These are phyloP conservation scores for Atrichornis clamosus DNA, from an alignment of 2,113 vertebrate species.

Conservation along the genomic window DNA sequence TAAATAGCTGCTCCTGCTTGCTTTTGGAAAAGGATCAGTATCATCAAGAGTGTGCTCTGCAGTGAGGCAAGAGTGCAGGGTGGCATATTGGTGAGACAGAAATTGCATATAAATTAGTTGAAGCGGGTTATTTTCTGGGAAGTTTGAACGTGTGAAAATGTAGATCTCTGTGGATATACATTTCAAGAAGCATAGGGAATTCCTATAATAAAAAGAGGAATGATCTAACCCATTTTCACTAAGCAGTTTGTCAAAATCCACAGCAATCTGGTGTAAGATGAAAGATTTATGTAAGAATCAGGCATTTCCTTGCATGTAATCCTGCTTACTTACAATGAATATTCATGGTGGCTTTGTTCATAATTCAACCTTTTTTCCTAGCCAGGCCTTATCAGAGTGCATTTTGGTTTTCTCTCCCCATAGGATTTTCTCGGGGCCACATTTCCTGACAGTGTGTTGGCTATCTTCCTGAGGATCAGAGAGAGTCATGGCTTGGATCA, in stretches of 20 bases:
- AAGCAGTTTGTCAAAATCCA: not conserved
- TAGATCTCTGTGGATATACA: not conserved
- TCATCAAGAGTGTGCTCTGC: not conserved
- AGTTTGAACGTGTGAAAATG: not conserved
- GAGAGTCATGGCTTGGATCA: not conserved
- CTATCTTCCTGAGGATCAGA: not conserved
- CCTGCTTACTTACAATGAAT: not conserved
- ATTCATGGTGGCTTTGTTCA: not conserved
- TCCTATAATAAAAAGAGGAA: not conserved
- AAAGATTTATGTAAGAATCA: not conserved
- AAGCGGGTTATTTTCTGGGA: not conserved
- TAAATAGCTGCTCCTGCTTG: not conserved
- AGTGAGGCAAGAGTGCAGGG: not conserved
- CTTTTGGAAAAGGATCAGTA: not conserved
- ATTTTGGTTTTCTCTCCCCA: not conserved
- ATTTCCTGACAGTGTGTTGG: not conserved
- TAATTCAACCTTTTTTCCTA: not conserved
- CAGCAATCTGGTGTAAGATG: not conserved
- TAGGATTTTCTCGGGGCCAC: not conserved
- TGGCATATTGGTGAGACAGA: not conserved
- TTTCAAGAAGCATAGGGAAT: not conserved
- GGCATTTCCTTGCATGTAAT: not conserved
- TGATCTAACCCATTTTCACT: not conserved
- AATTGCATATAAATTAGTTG: not conserved
- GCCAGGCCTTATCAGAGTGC: not conserved